Evolutionary conservation across 1,140 invertebrate species (phyloP), one percentile per base, ranked within the genome.

Genomic region (Ericerus pela): DNA sequence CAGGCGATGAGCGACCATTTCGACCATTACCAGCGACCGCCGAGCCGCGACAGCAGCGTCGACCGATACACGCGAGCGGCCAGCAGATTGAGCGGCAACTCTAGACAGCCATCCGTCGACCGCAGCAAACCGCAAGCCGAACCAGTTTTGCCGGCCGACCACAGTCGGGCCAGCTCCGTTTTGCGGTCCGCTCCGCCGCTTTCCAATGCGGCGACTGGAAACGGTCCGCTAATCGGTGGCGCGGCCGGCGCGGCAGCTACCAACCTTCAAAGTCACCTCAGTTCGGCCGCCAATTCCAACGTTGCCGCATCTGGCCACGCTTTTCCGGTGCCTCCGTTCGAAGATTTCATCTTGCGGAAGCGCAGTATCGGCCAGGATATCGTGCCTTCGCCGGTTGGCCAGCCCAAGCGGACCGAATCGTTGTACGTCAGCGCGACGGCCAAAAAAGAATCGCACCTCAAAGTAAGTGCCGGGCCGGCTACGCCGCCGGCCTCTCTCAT

Each of bases 1-100:
- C 66, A 79, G 72, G 69, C 72, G 5, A 70, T 80, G 64, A 77
- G 75, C 64, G 79, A 81, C 64, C 79, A 79, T 60, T 80, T 96
- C 68, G 91, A 96, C 72, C 92, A 96, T 66, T 97, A 96, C 67
- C 89, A 90, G 68, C 76, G 84, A 65, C 84, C 87, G 54, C 85
- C 86, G 2, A 89, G 86, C 71, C 73, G 87, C 65, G 88, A 91
- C 65, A 84, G 82, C 60, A 90, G 86, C 61, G 83, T 89, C 31
- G 88, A 91, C 72, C 76, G 85, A 56, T 89, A 85, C 65, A 76
- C 79, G 1, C 72, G 81, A 58, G 78, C 78, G 20, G 72, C 75
- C 2, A 76, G 73, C 51, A 64, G 74, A 37, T 43, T 74, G 55
- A 69, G 72, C 56, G 72, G 74, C 38, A 60, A 54, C 52, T 85